These are phyloP conservation scores for Ichneumoninae sp. DNA, from an alignment of 2,888 invertebrate genomes.

Conservation along the genomic window DNA sequence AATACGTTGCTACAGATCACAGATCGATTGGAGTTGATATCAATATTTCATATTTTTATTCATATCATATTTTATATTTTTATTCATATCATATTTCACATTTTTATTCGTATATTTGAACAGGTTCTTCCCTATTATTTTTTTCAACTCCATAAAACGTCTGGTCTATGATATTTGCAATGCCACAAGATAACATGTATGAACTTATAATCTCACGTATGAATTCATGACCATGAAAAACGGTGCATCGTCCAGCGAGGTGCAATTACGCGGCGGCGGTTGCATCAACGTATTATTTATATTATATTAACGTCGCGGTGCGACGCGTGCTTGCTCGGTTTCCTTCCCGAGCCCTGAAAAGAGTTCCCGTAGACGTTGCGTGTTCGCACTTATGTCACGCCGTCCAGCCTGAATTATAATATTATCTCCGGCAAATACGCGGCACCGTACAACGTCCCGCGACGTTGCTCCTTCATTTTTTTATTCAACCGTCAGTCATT, in stretches of 20 bases:
- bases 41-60: not conserved
- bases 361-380: conserved; percentile 64
- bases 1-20: not conserved
- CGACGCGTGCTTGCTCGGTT: conserved; percentile 14
- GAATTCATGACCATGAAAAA: conserved; percentile 31
- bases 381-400: conserved; percentile 72
- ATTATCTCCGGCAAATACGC: conserved; percentile 49
- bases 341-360: not conserved
- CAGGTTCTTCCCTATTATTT: not conserved
- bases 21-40: not conserved
- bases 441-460: conserved; percentile 22
- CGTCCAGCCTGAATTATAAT: conserved; percentile 68
- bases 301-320: conserved; percentile 42
- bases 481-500: conserved; percentile 59
- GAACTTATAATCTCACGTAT: conserved; percentile 17
- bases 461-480: conserved; percentile 6
- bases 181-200: not conserved
- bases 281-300: conserved; percentile 43
- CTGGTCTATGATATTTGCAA: conserved; percentile 1
- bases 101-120: not conserved
- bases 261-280: conserved; percentile 14
- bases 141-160: not conserved
- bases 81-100: not conserved
- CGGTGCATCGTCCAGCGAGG: conserved; percentile 21
- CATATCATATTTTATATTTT: no score